A percentile compares a stretch with the other conserved stretches of the same genome.
Conservation (phyloP, 2,797 vertebrate genomes). For the Pseudochirops cupreus region DNA sequence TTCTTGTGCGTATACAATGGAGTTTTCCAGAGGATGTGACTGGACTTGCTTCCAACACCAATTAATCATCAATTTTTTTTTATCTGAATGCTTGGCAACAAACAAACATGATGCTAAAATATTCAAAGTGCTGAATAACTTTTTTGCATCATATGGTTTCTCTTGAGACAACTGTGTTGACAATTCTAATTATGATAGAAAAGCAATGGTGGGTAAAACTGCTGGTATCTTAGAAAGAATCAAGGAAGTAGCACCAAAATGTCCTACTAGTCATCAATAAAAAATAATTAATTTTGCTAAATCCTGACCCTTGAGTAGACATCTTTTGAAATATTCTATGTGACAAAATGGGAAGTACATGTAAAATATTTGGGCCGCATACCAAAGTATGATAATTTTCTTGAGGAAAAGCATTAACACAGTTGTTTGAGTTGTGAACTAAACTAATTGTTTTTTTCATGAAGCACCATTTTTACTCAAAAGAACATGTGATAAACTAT, state of each 20-base stretch:
- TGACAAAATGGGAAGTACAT: slow-evolving; percentile 11
- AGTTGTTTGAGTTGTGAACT: slow-evolving; percentile 3
- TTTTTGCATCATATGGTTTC: neutral
- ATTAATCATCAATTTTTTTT: too few relatives aligned
- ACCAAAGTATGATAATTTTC: neutral
- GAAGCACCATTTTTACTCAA: neutral
- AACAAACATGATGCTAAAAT: neutral
- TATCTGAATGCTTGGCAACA: too few relatives aligned
- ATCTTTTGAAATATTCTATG: slow-evolving; percentile 15
- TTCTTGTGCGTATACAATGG: neutral
- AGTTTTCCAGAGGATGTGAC: neutral
- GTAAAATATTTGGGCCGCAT: neutral
- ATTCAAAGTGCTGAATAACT: neutral
- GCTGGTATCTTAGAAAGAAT: neutral
- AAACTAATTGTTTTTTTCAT: neutral
- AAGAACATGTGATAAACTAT: slow-evolving; percentile 17
- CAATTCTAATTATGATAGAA: neutral
- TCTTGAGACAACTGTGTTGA: neutral
- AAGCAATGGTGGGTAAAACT: neutral
- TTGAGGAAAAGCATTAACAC: neutral
- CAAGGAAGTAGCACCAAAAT: neutral
- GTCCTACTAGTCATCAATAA: neutral
- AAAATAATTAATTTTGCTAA: slow-evolving; percentile 16
- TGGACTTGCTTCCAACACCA: neutral
- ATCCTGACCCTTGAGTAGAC: neutral